phyloP scores from a whole-genome alignment of 2,113 vertebrate species.

The Upupa epops region DNA sequence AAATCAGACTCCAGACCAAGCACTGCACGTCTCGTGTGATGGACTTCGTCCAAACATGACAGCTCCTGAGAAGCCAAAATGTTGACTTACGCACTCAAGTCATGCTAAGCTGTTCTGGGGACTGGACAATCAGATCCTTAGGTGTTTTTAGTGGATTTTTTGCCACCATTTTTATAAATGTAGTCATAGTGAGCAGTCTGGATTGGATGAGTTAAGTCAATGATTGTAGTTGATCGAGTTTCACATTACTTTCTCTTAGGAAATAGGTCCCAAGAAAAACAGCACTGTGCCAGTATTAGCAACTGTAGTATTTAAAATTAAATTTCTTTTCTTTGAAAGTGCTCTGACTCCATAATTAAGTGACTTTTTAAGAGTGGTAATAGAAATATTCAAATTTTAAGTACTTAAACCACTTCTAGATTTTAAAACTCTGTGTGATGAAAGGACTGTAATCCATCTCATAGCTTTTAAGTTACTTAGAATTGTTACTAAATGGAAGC shows the following conservation, averaged over 20 bases:
- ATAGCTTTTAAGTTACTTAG: neutral
- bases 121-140: fast-evolving
- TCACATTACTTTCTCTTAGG: neutral
- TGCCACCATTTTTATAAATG: neutral
- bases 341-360: neutral
- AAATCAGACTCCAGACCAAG: neutral
- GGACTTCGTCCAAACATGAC: neutral
- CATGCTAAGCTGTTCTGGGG: neutral
- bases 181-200: neutral
- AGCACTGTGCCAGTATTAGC: neutral
- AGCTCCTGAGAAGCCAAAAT: neutral
- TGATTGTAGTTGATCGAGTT: neutral
- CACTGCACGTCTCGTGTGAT: neutral
- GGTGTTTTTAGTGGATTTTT: neutral
- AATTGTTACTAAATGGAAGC: neutral
- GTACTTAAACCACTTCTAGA: neutral
- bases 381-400: neutral
- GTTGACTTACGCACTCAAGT: neutral
- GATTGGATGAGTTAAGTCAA: neutral
- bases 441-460: neutral
- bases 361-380: neutral
- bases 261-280: neutral
- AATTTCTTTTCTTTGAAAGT: neutral
- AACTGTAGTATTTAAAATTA: neutral
- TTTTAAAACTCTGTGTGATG: neutral